These are phyloP conservation scores for Athene cunicularia DNA, from an alignment of 2,113 vertebrate genomes.

Conservation along the genomic window DNA sequence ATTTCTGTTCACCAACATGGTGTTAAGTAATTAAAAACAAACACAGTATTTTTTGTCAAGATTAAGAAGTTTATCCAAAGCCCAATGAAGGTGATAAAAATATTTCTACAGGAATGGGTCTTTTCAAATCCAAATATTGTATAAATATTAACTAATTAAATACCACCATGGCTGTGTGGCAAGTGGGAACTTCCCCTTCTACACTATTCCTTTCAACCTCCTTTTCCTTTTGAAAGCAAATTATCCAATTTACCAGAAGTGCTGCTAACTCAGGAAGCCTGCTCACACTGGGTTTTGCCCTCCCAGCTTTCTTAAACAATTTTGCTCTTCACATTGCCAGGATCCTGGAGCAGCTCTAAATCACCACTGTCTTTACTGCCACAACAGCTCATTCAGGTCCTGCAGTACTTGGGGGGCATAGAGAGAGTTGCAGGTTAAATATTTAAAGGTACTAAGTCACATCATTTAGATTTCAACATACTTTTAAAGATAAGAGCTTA, in stretches of 20 bases:
- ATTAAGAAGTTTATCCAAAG: neutral
- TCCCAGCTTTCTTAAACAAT: neutral
- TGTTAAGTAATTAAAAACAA: slow-evolving; percentile 10
- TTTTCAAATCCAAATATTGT: neutral
- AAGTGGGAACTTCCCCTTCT: neutral
- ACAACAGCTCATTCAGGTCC: neutral
- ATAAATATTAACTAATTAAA: neutral
- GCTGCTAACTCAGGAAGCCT: neutral
- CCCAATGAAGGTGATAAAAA: neutral
- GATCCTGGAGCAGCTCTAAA: neutral
- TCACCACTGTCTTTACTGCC: neutral
- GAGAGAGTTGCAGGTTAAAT: neutral
- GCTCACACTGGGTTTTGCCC: neutral
- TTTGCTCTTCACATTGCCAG: neutral
- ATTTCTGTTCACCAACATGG: slow-evolving; percentile 22
- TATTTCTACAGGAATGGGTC: neutral
- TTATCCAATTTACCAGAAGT: neutral
- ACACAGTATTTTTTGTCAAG: neutral
- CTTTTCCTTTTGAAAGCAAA: neutral
- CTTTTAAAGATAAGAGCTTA: neutral
- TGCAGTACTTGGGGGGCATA: neutral
- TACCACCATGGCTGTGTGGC: neutral
- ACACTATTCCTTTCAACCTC: neutral
- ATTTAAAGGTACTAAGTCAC: neutral
- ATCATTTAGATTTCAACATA: neutral